Evolutionary conservation across 2,888 invertebrate species (phyloP), one percentile per base, ranked within the genome.

Genomic region (Eupithecia pulchellata): DNA sequence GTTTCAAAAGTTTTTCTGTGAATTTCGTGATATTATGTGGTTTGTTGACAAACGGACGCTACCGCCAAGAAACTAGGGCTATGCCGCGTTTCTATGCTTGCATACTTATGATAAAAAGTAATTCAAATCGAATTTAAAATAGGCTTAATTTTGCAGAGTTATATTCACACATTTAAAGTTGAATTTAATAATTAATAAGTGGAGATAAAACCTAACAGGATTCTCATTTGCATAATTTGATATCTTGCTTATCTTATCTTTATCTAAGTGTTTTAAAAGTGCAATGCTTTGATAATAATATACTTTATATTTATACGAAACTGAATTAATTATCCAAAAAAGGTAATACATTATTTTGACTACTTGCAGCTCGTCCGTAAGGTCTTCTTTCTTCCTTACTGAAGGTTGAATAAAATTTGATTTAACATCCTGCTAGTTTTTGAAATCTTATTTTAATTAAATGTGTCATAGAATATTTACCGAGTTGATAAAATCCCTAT

Each of bases 31-130:
- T 72, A 78, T 82, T 85, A 83, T 75, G 71, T 73, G 65, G 73
- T 78, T 70, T 79, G 74, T 79, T 84, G 75, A 84, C 80, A 77
- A 79, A 85, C 79, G 82, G 89, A 91, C 88, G 91, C 89, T 81
- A 81, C 82, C 79, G 75, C 76, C 74, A 77, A 77, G 77, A 78
- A 83, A 78, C 78, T 79, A 85, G 82, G 84, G 89, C 91, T 92
- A 91, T 84, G 80, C 80, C 76, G 82, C 81, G 81, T 71, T 60
- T 52, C 13, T 13, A 13, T 20, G 9, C 20, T 47, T 20, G 47
- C 9, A 47, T 20, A 25, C 13, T 3, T 20, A 0, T 9, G 9
- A 5, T n/a, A n/a, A 0, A 8, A n/a, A 17, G 25, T 11, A 2
- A 52, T 52, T 13, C 52, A 13, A 13, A 25, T 13, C 25, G 13